Evolutionary conservation across 1,140 invertebrate genomes (phyloP).

Genomic region (Megalonaias nervosa): DNA sequence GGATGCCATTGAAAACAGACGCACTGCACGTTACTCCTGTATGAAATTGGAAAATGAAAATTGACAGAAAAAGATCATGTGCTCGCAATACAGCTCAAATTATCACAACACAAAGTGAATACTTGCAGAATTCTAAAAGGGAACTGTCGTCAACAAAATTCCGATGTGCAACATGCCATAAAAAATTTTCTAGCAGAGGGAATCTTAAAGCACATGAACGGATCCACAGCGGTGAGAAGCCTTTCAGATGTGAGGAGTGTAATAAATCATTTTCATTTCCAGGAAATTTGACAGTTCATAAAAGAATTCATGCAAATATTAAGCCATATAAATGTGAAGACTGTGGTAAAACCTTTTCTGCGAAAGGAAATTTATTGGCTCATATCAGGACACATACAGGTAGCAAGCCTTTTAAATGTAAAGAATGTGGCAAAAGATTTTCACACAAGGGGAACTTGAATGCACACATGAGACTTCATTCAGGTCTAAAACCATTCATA

Average conservation of each 20-base stretch:
- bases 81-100: too few relatives aligned
- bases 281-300: conserved; percentile 9
- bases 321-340: conserved; percentile 26
- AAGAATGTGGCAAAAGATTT: conserved; percentile 6
- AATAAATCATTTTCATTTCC: conserved; percentile 15
- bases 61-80: too few relatives aligned
- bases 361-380: conserved; percentile 1
- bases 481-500: not conserved
- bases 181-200: conserved; percentile 51
- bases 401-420: conserved; percentile 5
- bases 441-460: conserved; percentile 1
- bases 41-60: too few relatives aligned
- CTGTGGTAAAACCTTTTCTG: conserved; percentile 22
- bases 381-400: conserved; percentile 17
- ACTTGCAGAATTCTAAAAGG: too few relatives aligned
- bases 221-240: conserved; percentile 22
- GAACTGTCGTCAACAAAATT: conserved; percentile 70
- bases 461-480: not conserved
- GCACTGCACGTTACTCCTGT: too few relatives aligned
- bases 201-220: conserved; percentile 19
- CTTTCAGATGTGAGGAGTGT: conserved; percentile 21
- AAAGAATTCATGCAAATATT: conserved; percentile 16
- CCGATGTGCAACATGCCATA: conserved; percentile 83
- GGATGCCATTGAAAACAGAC: too few relatives aligned
- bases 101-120: too few relatives aligned